Evolutionary conservation across 2,113 vertebrate genomes (phyloP).

Genomic region (Sus scrofa): DNA sequence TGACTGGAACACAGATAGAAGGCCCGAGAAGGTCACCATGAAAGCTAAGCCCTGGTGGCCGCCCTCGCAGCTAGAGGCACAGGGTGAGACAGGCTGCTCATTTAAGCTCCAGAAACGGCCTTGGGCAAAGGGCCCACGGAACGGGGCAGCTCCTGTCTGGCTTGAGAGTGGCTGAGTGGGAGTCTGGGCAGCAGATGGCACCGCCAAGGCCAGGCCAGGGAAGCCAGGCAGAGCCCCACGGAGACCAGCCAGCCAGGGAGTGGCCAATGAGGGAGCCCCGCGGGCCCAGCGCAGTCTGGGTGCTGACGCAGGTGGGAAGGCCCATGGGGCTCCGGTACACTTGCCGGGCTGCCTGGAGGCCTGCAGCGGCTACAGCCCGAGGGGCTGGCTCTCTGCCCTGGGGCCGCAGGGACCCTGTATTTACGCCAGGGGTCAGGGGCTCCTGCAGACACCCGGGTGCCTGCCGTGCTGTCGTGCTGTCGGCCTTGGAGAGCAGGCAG

Average conservation of each 20-base stretch:
- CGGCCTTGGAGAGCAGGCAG: neutral
- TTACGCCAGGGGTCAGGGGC: no score
- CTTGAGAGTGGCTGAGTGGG: neutral
- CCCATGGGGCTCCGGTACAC: neutral
- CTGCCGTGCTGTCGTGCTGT: no score
- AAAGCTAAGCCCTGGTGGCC: neutral
- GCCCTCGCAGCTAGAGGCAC: neutral
- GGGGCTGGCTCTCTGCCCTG: neutral
- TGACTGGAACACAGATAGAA: neutral
- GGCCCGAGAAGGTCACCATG: neutral
- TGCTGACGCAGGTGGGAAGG: neutral
- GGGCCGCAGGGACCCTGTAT: rapidly evolving
- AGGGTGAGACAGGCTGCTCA: neutral
- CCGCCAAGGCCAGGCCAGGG: neutral
- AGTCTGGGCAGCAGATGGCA: neutral
- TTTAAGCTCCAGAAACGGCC: neutral
- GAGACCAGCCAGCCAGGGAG: neutral
- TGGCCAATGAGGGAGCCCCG: neutral
- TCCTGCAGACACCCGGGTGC: neutral
- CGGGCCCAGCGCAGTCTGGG: neutral
- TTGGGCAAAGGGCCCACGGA: neutral
- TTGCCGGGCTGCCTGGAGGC: neutral
- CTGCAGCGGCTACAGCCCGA: neutral
- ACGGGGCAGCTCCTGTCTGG: neutral
- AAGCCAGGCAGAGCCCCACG: neutral